Conservation (phyloP, 2,888 invertebrate genomes). For the Automeris io region DNA sequence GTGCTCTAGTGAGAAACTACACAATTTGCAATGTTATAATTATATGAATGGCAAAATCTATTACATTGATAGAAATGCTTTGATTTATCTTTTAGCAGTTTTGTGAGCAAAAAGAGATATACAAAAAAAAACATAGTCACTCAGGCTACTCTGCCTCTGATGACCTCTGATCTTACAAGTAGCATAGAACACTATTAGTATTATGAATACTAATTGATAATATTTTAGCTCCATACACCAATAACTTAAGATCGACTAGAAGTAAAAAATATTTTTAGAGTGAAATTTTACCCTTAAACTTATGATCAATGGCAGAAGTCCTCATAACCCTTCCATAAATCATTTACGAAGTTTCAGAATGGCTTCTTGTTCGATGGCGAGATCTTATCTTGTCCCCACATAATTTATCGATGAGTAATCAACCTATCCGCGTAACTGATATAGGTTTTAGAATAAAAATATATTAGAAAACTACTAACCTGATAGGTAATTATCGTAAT, state of each 20-base stretch:
- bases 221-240: too few relatives aligned
- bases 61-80: too few relatives aligned
- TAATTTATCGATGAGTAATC: constrained; percentile 64
- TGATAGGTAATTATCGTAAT: neutral
- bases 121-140: too few relatives aligned
- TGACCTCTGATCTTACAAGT: too few relatives aligned
- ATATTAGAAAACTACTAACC: constrained; percentile 33
- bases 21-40: too few relatives aligned
- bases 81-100: too few relatives aligned
- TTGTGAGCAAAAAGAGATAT: too few relatives aligned
- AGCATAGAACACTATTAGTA: too few relatives aligned
- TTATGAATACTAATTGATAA: too few relatives aligned
- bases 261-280: constrained; percentile 2
- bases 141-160: too few relatives aligned
- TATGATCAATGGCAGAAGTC: constrained; percentile 31
- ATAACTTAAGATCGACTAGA: neutral
- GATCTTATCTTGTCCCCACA: constrained; percentile 47
- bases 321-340: constrained; percentile 48
- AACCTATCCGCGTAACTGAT: constrained; percentile 66
- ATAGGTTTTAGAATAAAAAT: constrained; percentile 42
- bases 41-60: too few relatives aligned
- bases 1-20: too few relatives aligned
- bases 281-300: constrained; percentile 11
- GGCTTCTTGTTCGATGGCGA: constrained; percentile 35
- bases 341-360: constrained; percentile 44